Conservation (phyloP, 1,140 invertebrate species). For the Bathynomus jamesi region DNA sequence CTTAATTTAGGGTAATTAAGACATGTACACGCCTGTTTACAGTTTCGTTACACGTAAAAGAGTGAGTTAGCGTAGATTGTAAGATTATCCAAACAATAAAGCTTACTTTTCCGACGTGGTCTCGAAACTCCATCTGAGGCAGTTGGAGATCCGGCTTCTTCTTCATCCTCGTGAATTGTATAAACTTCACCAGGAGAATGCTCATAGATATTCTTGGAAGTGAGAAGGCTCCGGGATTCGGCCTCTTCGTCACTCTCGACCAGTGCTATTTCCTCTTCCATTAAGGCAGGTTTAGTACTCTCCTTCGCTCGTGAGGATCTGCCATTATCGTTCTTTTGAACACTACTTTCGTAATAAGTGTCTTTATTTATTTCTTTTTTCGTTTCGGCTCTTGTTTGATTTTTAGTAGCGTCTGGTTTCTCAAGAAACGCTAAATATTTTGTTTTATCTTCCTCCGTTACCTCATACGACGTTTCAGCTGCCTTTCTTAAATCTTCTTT, state of each 20-base stretch:
- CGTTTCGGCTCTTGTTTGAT: slow-evolving; percentile 3
- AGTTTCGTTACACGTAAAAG: no score
- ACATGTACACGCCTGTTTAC: no score
- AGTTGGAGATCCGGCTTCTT: slow-evolving; percentile 49
- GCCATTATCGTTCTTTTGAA: not conserved
- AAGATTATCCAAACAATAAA: not conserved
- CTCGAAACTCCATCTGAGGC: slow-evolving; percentile 47
- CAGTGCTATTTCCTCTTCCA: slow-evolving; percentile 30
- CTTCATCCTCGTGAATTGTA: slow-evolving; percentile 51
- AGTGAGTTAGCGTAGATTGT: not conserved
- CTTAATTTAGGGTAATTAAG: no score
- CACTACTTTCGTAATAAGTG: slow-evolving; percentile 3
- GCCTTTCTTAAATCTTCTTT: slow-evolving; percentile 7
- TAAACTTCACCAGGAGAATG: slow-evolving; percentile 50
- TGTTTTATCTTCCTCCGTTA: slow-evolving; percentile 10
- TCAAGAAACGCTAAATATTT: slow-evolving; percentile 14
- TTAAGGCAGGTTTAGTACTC: slow-evolving; percentile 28
- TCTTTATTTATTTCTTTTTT: slow-evolving; percentile 4
- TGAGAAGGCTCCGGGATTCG: slow-evolving; percentile 23
- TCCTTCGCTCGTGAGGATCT: slow-evolving; percentile 1
- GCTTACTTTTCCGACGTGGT: slow-evolving; percentile 37
- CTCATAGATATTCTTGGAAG: slow-evolving; percentile 43
- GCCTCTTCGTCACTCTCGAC: slow-evolving; percentile 34
- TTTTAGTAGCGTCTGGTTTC: slow-evolving; percentile 1
- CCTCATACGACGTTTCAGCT: slow-evolving; percentile 1